Evolutionary conservation across 2,888 invertebrate species (phyloP).

Genomic region (Clunio marinus): DNA sequence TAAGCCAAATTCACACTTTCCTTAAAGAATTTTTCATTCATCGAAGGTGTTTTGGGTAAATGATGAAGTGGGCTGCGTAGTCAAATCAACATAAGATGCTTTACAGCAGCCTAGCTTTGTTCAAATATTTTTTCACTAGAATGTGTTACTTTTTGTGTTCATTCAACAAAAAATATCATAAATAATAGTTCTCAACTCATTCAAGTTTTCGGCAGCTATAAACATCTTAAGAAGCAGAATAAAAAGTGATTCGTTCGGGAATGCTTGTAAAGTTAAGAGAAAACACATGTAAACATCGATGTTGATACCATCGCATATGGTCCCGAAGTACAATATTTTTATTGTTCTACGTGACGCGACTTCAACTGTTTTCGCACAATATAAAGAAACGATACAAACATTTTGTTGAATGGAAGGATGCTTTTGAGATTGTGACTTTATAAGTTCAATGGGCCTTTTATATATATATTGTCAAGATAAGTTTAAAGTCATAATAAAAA

Average conservation of each 20-base stretch:
- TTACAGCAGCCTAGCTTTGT: background rate
- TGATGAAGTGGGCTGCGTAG: constrained; percentile 9
- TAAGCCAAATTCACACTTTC: constrained; percentile 22
- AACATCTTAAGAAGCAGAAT: background rate
- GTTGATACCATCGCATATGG: constrained; percentile 32
- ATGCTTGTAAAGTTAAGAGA: constrained; percentile 33
- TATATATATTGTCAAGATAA: constrained; percentile 6
- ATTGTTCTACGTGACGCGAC: constrained; percentile 36
- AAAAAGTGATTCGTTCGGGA: background rate
- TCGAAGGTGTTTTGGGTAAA: background rate
- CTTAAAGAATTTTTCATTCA: background rate
- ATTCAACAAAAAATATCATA: background rate
- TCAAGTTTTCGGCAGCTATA: background rate
- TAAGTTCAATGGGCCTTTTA: constrained; percentile 35
- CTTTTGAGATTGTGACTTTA: background rate
- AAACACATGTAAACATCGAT: constrained; percentile 39
- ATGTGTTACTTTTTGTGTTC: constrained; percentile 14
- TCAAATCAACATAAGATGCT: too few species aligned
- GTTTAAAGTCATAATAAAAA: constrained; percentile 29
- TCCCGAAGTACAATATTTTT: constrained; percentile 15
- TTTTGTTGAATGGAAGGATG: constrained; percentile 1
- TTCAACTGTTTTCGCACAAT: background rate
- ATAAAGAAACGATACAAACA: background rate
- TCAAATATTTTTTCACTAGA: background rate
- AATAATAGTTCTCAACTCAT: background rate